Evolutionary conservation across 2,888 invertebrate genomes (phyloP).

Genomic region (Parochlus steinenii): DNA sequence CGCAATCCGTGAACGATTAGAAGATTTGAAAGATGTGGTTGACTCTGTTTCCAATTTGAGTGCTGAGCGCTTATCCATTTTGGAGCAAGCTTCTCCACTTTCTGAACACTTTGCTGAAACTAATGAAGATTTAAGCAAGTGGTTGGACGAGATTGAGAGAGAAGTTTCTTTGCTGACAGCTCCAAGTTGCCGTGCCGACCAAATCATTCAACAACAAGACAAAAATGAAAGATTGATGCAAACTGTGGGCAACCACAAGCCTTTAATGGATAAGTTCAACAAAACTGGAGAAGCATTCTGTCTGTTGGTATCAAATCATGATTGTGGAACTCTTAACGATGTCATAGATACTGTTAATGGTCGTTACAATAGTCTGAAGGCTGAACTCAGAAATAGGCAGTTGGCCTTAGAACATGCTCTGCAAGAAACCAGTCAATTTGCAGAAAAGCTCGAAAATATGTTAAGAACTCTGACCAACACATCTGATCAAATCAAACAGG

Average conservation of each 20-base stretch:
- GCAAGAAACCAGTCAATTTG: slow-evolving; percentile 83
- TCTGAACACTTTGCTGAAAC: slow-evolving; percentile 94
- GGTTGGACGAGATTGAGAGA: slow-evolving; percentile 87
- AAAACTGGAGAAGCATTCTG: slow-evolving; percentile 88
- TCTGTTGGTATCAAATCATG: slow-evolving; percentile 76
- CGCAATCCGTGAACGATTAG: slow-evolving; percentile 76
- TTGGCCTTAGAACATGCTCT: slow-evolving; percentile 86
- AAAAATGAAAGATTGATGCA: slow-evolving; percentile 78
- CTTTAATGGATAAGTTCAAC: slow-evolving; percentile 85
- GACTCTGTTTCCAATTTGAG: slow-evolving; percentile 79
- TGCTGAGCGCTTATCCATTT: slow-evolving; percentile 68
- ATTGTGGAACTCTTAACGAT: slow-evolving; percentile 73
- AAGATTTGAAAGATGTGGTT: slow-evolving; percentile 78
- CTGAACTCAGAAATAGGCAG: slow-evolving; percentile 72
- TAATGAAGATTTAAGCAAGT: slow-evolving; percentile 70
- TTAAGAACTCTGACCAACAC: slow-evolving; percentile 74
- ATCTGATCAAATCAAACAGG: slow-evolving; percentile 70
- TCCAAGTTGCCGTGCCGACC: slow-evolving; percentile 80
- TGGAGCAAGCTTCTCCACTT: slow-evolving; percentile 89
- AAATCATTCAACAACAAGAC: slow-evolving; percentile 89
- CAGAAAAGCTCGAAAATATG: slow-evolving; percentile 95
- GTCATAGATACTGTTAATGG: slow-evolving; percentile 80
- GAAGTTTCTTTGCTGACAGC: slow-evolving; percentile 78
- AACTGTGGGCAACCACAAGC: slow-evolving; percentile 85
- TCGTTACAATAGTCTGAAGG: slow-evolving; percentile 65